Evolutionary conservation across 2,113 vertebrate genomes (phyloP).

Genomic region (Melierax canorus): DNA sequence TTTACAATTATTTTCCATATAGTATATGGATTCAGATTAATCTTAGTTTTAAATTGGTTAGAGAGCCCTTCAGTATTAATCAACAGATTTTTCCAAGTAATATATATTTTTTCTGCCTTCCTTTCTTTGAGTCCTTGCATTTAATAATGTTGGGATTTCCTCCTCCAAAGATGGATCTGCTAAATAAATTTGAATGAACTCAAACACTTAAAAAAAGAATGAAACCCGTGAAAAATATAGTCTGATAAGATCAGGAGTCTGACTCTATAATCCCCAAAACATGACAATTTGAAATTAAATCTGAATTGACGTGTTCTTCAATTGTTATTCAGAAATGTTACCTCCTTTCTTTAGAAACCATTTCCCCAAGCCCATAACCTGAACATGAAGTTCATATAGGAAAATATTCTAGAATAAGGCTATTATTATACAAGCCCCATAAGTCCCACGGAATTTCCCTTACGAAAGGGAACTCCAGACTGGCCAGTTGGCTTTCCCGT

Average conservation of each 20-base stretch:
- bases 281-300: not conserved
- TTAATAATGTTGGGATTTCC: constrained; percentile 50
- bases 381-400: constrained; percentile 36
- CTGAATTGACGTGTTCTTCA: not conserved
- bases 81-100: constrained; percentile 23
- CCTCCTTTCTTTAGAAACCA: not conserved
- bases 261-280: not conserved
- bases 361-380: not conserved
- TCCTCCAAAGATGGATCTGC: constrained; percentile 4
- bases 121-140: not conserved
- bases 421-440: constrained; percentile 21
- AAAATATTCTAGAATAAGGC: constrained; percentile 48
- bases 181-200: constrained; percentile 27
- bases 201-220: not conserved
- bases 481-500: constrained; percentile 12
- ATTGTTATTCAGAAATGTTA: not conserved
- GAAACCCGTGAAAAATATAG: not conserved
- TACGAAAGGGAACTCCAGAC: constrained; percentile 15
- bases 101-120: not conserved
- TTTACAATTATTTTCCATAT: constrained; percentile 17
- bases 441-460: constrained; percentile 26
- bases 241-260: constrained; percentile 5
- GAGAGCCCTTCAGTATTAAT: constrained; percentile 24
- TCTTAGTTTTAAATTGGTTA: constrained; percentile 28
- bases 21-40: constrained; percentile 1